phyloP scores from a whole-genome alignment of 2,113 vertebrate species.

The Nematolebias whitei region DNA sequence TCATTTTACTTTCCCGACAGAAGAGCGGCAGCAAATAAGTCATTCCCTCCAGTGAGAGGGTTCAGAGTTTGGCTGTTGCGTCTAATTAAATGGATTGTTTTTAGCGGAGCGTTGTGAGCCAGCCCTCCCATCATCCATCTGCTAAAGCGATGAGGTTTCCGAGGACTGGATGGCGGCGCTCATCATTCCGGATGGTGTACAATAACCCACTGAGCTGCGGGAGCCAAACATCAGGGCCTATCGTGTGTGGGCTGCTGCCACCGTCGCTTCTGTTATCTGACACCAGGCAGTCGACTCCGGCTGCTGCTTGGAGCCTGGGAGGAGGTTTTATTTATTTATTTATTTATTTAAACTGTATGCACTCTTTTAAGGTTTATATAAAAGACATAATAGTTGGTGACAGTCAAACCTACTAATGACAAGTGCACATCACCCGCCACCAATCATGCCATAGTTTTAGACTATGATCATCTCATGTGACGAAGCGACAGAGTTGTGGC shows the following conservation, averaged over 20 bases:
- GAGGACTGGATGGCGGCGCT: slow-evolving; percentile 22
- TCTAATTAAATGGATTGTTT: slow-evolving; percentile 67
- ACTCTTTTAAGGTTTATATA: too few relatives aligned
- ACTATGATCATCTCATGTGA: too few relatives aligned
- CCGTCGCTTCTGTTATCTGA: slow-evolving; percentile 42
- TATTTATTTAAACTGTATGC: too few relatives aligned
- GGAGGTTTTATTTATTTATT: slow-evolving; percentile 10
- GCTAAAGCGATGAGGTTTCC: slow-evolving; percentile 41
- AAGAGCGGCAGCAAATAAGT: slow-evolving; percentile 28
- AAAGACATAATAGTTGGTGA: background rate
- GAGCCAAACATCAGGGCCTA: slow-evolving; percentile 35
- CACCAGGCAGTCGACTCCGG: slow-evolving; percentile 28
- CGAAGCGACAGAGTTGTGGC: too few relatives aligned
- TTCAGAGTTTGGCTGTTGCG: slow-evolving; percentile 33
- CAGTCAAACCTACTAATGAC: background rate
- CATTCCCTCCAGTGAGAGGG: slow-evolving; percentile 27
- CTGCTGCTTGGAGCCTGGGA: slow-evolving; percentile 21
- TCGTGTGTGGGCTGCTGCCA: slow-evolving; percentile 41
- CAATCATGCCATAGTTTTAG: too few relatives aligned
- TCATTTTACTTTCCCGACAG: slow-evolving; percentile 18
- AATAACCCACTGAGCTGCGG: slow-evolving; percentile 49
- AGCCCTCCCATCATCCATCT: slow-evolving; percentile 57
- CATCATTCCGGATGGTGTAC: slow-evolving; percentile 45
- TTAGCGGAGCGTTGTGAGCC: slow-evolving; percentile 31
- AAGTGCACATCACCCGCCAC: background rate